Evolutionary conservation across 2,113 vertebrate species (phyloP).

Genomic region (Excalfactoria chinensis): DNA sequence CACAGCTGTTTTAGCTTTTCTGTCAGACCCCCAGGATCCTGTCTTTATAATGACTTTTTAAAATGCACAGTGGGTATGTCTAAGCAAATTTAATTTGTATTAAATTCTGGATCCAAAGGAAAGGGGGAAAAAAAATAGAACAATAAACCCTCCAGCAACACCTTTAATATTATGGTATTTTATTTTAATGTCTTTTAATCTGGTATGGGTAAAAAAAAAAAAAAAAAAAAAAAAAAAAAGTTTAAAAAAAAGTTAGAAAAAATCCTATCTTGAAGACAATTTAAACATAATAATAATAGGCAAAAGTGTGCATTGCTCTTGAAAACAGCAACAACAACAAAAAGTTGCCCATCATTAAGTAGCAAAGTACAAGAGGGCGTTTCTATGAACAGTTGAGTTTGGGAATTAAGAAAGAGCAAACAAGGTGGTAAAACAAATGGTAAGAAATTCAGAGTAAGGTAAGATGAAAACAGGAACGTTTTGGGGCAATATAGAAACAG

Average conservation of each 20-base stretch:
- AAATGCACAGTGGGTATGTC: not conserved
- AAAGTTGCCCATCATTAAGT: not conserved
- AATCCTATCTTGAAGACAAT: not conserved
- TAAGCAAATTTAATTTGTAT: constrained; percentile 24
- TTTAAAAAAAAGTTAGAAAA: too few relatives aligned
- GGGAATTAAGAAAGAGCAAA: not conserved
- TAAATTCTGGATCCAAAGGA: not conserved
- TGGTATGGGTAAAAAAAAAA: not conserved
- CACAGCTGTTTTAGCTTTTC: constrained; percentile 58
- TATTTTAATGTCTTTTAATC: not conserved
- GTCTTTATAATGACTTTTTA: not conserved
- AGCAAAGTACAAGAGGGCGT: not conserved
- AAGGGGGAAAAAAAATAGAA: not conserved
- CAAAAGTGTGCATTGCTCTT: not conserved
- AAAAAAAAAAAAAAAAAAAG: not conserved
- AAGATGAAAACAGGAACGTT: not conserved
- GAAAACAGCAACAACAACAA: not conserved
- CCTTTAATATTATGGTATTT: not conserved
- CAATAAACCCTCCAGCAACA: not conserved
- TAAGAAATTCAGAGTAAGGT: not conserved
- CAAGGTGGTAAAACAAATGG: not conserved
- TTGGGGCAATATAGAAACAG: not conserved
- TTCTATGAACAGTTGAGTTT: not conserved
- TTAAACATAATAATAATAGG: not conserved
- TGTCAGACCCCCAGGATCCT: constrained; percentile 40